Percentiles rank a stretch among this genome's conserved stretches.
These are phyloP conservation scores for Stigmatopora nigra DNA, from an alignment of 2,113 vertebrate genomes.

Conservation along the genomic window DNA sequence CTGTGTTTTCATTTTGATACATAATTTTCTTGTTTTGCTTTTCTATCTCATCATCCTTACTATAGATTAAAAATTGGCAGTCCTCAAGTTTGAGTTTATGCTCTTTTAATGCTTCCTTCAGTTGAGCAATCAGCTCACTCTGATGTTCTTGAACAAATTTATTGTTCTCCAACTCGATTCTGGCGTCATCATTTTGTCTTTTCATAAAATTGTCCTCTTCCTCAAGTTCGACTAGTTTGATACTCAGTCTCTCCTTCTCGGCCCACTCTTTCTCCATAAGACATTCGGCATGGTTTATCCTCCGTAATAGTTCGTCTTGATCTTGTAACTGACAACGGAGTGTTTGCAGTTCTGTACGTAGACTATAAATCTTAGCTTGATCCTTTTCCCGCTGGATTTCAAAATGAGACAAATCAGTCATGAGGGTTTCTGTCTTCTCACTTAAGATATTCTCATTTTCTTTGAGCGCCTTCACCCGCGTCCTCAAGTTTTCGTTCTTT, in stretches of 20 bases:
- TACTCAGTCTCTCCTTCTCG: neutral
- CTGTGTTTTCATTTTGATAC: slow-evolving; percentile 2
- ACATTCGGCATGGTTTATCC: slow-evolving; percentile 1
- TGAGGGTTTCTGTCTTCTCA: neutral
- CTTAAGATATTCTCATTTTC: neutral
- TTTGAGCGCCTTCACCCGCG: neutral
- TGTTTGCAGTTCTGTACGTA: slow-evolving; percentile 1
- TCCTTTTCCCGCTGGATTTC: neutral
- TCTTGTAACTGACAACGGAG: neutral
- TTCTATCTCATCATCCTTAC: slow-evolving; percentile 1
- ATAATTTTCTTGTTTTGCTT: slow-evolving; percentile 5
- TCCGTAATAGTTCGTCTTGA: slow-evolving; percentile 4
- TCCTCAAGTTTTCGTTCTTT: neutral
- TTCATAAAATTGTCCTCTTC: neutral
- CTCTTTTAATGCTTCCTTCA: neutral
- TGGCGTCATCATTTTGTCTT: neutral
- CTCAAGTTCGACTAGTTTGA: neutral
- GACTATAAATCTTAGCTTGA: slow-evolving; percentile 2
- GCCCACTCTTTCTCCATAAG: slow-evolving; percentile 4
- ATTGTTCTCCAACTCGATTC: neutral
- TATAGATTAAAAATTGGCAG: neutral
- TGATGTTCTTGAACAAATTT: slow-evolving; percentile 1
- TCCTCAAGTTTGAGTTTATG: neutral
- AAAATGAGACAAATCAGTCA: neutral
- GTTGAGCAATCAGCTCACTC: neutral